phyloP scores from a whole-genome alignment of 2,113 vertebrate species.

The Hydrolagus affinis region DNA sequence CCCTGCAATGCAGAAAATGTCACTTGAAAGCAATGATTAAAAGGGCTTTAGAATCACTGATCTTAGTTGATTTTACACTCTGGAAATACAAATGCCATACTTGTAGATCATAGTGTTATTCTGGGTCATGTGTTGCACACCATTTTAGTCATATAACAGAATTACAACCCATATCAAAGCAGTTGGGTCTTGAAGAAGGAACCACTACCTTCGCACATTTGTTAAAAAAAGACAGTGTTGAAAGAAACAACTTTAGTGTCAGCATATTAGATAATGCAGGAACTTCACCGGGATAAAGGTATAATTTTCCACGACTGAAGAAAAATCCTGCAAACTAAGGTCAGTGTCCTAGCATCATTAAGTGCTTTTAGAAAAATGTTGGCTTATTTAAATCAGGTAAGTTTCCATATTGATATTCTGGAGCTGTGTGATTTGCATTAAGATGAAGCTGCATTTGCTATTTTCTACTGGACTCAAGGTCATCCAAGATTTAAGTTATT shows the following conservation, averaged over 20 bases:
- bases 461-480: constrained; percentile 27
- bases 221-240: constrained; percentile 10
- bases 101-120: not conserved
- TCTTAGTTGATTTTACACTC: not conserved
- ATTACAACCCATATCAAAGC: not conserved
- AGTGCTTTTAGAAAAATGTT: constrained; percentile 14
- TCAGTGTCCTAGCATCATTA: constrained; percentile 14
- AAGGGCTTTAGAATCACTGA: too few species aligned
- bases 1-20: too few species aligned
- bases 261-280: not conserved
- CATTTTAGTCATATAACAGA: not conserved
- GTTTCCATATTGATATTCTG: constrained; percentile 9
- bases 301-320: constrained; percentile 20
- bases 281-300: not conserved
- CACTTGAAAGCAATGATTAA: too few species aligned
- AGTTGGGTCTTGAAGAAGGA: not conserved
- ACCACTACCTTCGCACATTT: not conserved
- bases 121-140: not conserved
- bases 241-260: constrained; percentile 26
- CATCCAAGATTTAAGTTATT: constrained; percentile 12
- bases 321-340: constrained; percentile 32
- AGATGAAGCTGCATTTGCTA: constrained; percentile 10
- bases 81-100: not conserved
- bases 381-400: constrained; percentile 16
- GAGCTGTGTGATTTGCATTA: constrained; percentile 16